These are phyloP conservation scores for Copidosoma floridanum DNA, from an alignment of 1,140 invertebrate genomes.

Conservation along the genomic window DNA sequence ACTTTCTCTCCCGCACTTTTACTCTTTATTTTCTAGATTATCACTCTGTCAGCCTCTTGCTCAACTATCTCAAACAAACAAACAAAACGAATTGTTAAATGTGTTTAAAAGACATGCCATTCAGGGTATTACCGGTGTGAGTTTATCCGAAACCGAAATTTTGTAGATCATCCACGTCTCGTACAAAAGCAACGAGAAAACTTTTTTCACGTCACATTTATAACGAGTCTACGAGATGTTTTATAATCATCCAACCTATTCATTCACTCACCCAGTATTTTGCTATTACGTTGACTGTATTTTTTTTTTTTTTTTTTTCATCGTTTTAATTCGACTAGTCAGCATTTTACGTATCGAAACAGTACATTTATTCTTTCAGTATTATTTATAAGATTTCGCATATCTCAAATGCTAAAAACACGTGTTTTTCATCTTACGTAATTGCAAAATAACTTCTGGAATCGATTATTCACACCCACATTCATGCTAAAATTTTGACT, in stretches of 20 bases:
- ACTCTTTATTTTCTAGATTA: constrained; percentile 30
- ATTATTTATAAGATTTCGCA: too few species aligned
- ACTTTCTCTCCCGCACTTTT: constrained; percentile 26
- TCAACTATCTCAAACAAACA: constrained; percentile 20
- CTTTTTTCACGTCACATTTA: constrained; percentile 32
- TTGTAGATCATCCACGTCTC: constrained; percentile 38
- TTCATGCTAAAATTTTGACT: constrained; percentile 51
- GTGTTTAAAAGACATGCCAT: constrained; percentile 55
- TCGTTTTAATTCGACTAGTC: too few species aligned
- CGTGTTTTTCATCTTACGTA: constrained; percentile 33
- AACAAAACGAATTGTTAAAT: constrained; percentile 31
- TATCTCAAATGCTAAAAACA: too few species aligned
- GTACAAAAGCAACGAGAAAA: constrained; percentile 24
- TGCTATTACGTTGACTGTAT: constrained; percentile 28
- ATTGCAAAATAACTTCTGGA: constrained; percentile 36
- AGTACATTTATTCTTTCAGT: too few species aligned
- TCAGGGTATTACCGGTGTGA: constrained; percentile 58
- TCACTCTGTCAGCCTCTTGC: constrained; percentile 14
- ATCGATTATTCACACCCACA: constrained; percentile 33
- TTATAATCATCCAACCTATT: constrained; percentile 41
- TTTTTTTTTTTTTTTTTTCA: too few species aligned
- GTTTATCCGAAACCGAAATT: constrained; percentile 56
- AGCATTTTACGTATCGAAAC: too few species aligned
- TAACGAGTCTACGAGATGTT: constrained; percentile 25
- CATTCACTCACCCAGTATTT: constrained; percentile 37